Evolutionary conservation across 2,113 vertebrate genomes (phyloP), one percentile per base, ranked within the genome.

Genomic region (Coptodon rendalli): DNA sequence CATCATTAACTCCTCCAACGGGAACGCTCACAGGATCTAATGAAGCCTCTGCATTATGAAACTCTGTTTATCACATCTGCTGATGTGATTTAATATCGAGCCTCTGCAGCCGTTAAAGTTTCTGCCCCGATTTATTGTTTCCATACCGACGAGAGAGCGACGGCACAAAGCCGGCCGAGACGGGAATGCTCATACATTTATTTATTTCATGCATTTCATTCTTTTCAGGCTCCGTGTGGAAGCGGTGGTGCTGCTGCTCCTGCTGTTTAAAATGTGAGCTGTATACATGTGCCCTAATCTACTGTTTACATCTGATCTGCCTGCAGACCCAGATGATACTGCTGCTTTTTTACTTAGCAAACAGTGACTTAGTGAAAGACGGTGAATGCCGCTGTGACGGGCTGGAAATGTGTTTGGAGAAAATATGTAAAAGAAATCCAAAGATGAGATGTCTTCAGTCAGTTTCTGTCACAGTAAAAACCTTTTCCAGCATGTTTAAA

Each of bases 201-300:
- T 90, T 90, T 90, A 92, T 87, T 86, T 90, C 84, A 90, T 92
- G 86, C 86, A 90, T 90, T 89, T 88, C 52, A 59, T 89, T 83
- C 38, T 68, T 63, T 9, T 11, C 10, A 9, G 66, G 36, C 38
- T 36, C 14, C 2, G 17, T 6, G 12, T 63, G 61, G 71, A 71
- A 3, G 48, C n/a, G 10, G 2, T 13, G 57, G 24, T 36, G 61
- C 5, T 71, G 78, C 61, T 56, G 52, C 50, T 71, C 19, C 59
- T 71, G 79, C 80, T 71, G 17, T 84, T 90, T 50, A 82, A 90
- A 61, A 48, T 84, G 45, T 48, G 83, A 86, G 84, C 63, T 54
- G 83, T 43, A 76, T 56, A 31, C 85, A 24, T 5, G 71, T 14
- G 22, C 43, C 73, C 53, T 76, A 66, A 89, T 87, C 71, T 38